phyloP scores from a whole-genome alignment of 2,113 vertebrate genomes.

The Phaethon lepturus region DNA sequence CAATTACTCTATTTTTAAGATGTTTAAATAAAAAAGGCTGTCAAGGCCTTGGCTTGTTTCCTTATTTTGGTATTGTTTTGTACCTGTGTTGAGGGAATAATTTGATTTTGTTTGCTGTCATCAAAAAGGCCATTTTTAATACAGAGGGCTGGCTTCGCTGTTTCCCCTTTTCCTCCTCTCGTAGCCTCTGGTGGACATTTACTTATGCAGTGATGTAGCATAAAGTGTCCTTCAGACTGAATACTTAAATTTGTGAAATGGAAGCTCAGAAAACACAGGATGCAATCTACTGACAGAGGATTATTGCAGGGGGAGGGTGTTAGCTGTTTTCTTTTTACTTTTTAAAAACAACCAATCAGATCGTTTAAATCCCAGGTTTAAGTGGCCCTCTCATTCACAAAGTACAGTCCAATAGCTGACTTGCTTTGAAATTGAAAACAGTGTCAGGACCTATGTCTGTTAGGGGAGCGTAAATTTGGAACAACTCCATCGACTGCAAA shows the following conservation, averaged over 20 bases:
- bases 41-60: not conserved
- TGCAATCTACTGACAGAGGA: not conserved
- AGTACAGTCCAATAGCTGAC: constrained; percentile 5
- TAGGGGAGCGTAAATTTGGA: not conserved
- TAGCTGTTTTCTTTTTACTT: not conserved
- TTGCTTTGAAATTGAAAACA: constrained; percentile 10
- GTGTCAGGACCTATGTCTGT: not conserved
- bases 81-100: not conserved
- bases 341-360: not conserved
- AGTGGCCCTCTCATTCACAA: constrained; percentile 10
- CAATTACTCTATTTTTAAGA: not conserved
- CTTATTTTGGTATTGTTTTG: not conserved
- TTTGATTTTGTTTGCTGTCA: not conserved
- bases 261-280: not conserved
- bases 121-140: not conserved
- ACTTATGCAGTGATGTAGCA: not conserved
- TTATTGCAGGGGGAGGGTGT: not conserved
- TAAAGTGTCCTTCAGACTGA: not conserved
- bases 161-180: not conserved
- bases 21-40: not conserved
- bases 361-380: constrained; percentile 1
- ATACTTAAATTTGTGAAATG: not conserved
- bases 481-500: not conserved
- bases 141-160: not conserved
- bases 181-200: not conserved